A percentile compares a stretch with the other conserved stretches of the same genome.
Conservation (phyloP, 2,888 invertebrate species). For the Epiblema foenella region DNA sequence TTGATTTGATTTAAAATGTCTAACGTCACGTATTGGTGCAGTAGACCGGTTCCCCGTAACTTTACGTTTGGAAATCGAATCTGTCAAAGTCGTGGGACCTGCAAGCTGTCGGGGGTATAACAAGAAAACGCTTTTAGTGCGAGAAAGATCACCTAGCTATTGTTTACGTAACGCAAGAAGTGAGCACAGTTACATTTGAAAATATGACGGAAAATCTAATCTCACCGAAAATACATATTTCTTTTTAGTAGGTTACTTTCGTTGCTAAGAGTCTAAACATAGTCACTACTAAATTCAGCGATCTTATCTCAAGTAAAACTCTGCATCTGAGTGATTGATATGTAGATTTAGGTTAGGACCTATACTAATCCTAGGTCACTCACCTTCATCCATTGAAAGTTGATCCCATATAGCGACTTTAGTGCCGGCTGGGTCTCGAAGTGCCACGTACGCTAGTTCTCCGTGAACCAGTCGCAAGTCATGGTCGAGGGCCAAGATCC, state of each 20-base stretch:
- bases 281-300: not conserved
- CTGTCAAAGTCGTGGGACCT: constrained; percentile 59
- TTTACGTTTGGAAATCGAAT: constrained; percentile 69
- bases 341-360: not conserved
- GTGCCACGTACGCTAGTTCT: constrained; percentile 85
- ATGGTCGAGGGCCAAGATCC: constrained; percentile 87
- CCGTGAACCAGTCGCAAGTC: constrained; percentile 85
- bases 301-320: not conserved
- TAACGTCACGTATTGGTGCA: constrained; percentile 6
- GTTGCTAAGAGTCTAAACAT: not conserved
- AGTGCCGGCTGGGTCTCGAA: constrained; percentile 86
- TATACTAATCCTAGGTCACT: constrained; percentile 35
- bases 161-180: constrained; percentile 54
- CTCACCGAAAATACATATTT: not conserved
- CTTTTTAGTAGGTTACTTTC: not conserved
- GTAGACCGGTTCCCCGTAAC: constrained; percentile 48
- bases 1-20: not conserved
- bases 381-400: constrained; percentile 87
- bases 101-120: constrained; percentile 57
- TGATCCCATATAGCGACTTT: constrained; percentile 88
- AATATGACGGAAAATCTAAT: not conserved
- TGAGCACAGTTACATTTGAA: constrained; percentile 5
- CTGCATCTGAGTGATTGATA: not conserved
- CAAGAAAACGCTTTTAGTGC: constrained; percentile 71
- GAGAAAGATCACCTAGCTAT: constrained; percentile 55